Evolutionary conservation across 1,140 invertebrate genomes (phyloP).

Genomic region (Matsumurasca onukii): DNA sequence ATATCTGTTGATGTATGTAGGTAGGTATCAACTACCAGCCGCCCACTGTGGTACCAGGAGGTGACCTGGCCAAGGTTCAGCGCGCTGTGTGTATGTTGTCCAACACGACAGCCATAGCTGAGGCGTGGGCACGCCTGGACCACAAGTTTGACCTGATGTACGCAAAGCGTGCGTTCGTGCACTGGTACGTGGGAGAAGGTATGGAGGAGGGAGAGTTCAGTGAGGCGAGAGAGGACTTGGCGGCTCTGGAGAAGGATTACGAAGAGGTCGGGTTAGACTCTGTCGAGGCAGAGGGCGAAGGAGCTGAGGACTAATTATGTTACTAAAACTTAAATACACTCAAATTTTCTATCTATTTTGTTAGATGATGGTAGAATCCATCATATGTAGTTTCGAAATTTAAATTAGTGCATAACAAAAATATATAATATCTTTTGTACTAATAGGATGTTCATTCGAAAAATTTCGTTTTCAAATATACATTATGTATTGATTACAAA

Average conservation of each 20-base stretch:
- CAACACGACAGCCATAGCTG: no score
- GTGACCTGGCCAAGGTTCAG: slow-evolving; percentile 80
- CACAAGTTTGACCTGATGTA: slow-evolving; percentile 80
- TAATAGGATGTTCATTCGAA: no score
- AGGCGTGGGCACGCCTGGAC: slow-evolving; percentile 50
- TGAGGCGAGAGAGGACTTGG: slow-evolving; percentile 74
- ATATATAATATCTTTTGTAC: no score
- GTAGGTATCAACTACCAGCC: no score
- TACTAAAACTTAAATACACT: no score
- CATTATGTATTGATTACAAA: no score
- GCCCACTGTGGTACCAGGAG: slow-evolving; percentile 74
- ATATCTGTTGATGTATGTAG: no score
- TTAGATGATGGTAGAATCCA: no score
- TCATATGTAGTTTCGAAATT: no score
- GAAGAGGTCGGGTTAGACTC: slow-evolving; percentile 60
- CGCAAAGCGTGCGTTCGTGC: slow-evolving; percentile 75
- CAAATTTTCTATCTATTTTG: no score
- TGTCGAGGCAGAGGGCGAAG: slow-evolving; percentile 68
- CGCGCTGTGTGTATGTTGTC: slow-evolving; percentile 84
- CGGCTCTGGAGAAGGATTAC: slow-evolving; percentile 68
- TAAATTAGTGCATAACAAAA: no score
- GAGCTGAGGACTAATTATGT: slow-evolving; percentile 60
- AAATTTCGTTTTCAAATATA: no score
- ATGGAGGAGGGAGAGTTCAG: slow-evolving; percentile 80
- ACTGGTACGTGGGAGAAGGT: slow-evolving; percentile 73